Conservation (phyloP, 2,888 invertebrate species). For the Folsomia candida region DNA sequence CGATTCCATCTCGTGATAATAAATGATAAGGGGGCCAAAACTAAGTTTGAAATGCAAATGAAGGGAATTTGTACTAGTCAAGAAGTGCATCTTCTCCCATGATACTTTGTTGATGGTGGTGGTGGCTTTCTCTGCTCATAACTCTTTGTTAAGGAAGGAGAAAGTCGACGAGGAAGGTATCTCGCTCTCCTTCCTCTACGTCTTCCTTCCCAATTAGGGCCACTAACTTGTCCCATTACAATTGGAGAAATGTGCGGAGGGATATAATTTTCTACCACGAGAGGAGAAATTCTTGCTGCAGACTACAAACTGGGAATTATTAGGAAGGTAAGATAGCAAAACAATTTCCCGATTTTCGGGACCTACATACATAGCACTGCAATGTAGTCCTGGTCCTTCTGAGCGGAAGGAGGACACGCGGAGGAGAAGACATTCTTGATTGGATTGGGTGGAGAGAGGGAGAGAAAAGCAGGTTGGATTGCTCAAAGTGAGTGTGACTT, state of each 20-base stretch:
- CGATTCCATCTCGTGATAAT: no score
- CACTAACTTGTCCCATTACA: neutral
- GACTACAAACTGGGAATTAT: neutral
- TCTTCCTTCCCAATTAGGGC: neutral
- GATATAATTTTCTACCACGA: neutral
- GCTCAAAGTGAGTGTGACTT: conserved; percentile 17
- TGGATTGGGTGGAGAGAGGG: neutral
- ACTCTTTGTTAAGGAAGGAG: neutral
- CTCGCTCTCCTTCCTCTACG: neutral
- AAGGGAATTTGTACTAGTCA: neutral
- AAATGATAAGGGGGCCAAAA: no score
- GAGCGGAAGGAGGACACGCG: neutral
- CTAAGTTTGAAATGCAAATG: neutral
- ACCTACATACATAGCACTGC: neutral
- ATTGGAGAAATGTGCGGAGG: neutral
- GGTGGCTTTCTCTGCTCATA: neutral
- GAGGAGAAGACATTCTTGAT: neutral
- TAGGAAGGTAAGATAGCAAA: neutral
- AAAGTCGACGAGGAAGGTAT: neutral
- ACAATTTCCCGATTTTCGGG: neutral
- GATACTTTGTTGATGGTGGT: no score
- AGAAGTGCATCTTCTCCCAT: neutral
- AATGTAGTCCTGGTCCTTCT: no score
- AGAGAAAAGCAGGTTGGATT: neutral
- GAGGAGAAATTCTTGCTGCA: neutral